A percentile compares a stretch with the other conserved stretches of the same genome.
Conservation (phyloP, 2,888 invertebrate genomes). For the Drosophila cognata region DNA sequence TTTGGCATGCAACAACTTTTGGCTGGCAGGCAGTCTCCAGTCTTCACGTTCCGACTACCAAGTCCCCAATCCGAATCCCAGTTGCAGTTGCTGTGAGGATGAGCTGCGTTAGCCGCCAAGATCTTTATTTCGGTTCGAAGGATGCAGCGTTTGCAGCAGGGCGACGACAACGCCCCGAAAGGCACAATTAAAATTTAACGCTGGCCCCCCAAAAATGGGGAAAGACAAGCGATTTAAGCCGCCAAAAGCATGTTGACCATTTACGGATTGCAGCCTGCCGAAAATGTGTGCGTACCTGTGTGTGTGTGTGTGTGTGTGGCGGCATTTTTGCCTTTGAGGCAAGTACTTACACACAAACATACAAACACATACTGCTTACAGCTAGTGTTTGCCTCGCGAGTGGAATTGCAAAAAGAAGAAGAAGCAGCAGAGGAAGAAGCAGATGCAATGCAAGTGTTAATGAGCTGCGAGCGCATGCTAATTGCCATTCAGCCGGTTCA, state of each 20-base stretch:
- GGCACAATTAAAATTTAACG: conserved; percentile 80
- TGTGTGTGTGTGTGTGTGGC: conserved; percentile 37
- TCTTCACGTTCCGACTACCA: background rate
- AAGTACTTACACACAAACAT: conserved; percentile 18
- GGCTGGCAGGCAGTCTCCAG: conserved; percentile 44
- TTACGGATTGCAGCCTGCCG: conserved; percentile 45
- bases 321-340: conserved; percentile 76
- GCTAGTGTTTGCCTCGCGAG: conserved; percentile 4
- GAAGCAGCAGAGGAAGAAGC: conserved; percentile 2
- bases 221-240: conserved; percentile 41
- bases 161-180: conserved; percentile 74
- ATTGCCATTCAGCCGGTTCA: conserved; percentile 55
- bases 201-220: conserved; percentile 65
- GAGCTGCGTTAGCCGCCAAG: conserved; percentile 66
- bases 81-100: conserved; percentile 31
- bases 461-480: conserved; percentile 67
- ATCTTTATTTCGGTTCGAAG: conserved; percentile 76
- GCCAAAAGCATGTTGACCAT: conserved; percentile 59
- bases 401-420: conserved; percentile 43
- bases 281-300: conserved; percentile 16
- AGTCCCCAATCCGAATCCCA: conserved; percentile 1
- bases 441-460: conserved; percentile 53
- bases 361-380: conserved; percentile 18
- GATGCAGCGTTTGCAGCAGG: conserved; percentile 36
- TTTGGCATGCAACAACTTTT: conserved; percentile 77